Percentiles rank a stretch among this genome's conserved stretches.
These are phyloP conservation scores for Coryphaenoides rupestris DNA, from an alignment of 2,113 vertebrate species.

Conservation along the genomic window DNA sequence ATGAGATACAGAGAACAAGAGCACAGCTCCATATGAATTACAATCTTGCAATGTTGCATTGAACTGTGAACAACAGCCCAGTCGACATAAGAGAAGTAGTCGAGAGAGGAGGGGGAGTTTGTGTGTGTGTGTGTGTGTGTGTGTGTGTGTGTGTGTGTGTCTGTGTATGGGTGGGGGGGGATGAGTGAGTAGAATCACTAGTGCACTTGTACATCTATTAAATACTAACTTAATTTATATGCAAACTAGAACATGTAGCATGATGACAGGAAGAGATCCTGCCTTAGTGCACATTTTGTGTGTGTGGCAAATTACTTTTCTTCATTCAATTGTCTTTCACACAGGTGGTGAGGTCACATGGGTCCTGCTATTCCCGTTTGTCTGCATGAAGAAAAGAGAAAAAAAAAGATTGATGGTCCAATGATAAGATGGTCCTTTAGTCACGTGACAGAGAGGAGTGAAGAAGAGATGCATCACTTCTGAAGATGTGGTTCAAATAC, in stretches of 20 bases:
- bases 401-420: slow-evolving; percentile 1
- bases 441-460: slow-evolving; percentile 14
- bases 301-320: slow-evolving; percentile 32
- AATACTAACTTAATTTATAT: slow-evolving; percentile 82
- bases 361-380: slow-evolving; percentile 30
- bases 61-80: slow-evolving; percentile 80
- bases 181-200: slow-evolving; percentile 69
- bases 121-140: no score
- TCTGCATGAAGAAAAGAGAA: slow-evolving; percentile 19
- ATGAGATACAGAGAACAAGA: slow-evolving; percentile 43
- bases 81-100: slow-evolving; percentile 60
- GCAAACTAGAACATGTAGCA: slow-evolving; percentile 73
- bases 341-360: slow-evolving; percentile 30
- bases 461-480: no score
- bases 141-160: no score
- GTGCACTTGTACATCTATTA: slow-evolving; percentile 74
- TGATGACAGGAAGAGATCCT: slow-evolving; percentile 60
- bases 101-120: neutral
- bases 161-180: neutral
- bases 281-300: slow-evolving; percentile 68
- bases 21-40: slow-evolving; percentile 83
- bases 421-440: slow-evolving; percentile 22
- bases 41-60: slow-evolving; percentile 88
- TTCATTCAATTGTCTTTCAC: slow-evolving; percentile 60
- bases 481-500: neutral